Percentiles rank a stretch among this genome's conserved stretches.
These are phyloP conservation scores for Heteronetta atricapilla DNA, from an alignment of 2,113 vertebrate genomes.

Conservation along the genomic window DNA sequence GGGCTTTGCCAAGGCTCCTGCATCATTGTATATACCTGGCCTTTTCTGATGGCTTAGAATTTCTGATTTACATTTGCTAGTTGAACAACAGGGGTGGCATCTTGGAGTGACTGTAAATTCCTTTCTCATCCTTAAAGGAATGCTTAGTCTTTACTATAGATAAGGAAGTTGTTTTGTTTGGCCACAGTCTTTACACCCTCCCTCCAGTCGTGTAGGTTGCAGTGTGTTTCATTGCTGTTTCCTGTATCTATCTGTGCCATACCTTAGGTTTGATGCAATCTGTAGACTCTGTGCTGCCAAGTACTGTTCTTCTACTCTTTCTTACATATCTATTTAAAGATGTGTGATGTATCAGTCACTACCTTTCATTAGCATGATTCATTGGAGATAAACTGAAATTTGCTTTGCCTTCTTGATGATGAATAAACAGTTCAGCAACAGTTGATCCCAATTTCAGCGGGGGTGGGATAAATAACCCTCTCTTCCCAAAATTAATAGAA, in stretches of 20 bases:
- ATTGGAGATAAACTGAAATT: background rate
- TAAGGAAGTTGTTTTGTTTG: background rate
- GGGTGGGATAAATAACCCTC: rapidly evolving
- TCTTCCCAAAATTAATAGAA: rapidly evolving
- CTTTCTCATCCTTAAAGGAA: background rate
- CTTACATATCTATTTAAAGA: background rate
- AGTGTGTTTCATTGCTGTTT: rapidly evolving
- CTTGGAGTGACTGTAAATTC: background rate
- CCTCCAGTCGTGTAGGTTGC: background rate
- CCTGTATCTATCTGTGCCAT: background rate
- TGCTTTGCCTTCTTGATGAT: background rate
- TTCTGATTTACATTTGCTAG: background rate
- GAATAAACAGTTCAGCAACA: background rate
- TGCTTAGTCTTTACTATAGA: background rate
- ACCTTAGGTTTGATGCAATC: background rate
- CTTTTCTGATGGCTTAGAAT: background rate
- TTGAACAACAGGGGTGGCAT: background rate
- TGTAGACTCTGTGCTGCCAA: background rate
- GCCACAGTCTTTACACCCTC: background rate
- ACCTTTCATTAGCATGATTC: rapidly evolving
- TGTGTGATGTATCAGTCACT: background rate
- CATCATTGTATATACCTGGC: background rate
- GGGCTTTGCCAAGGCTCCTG: background rate
- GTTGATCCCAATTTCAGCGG: background rate
- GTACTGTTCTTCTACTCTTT: background rate